Percentiles rank a stretch among this genome's conserved stretches.
Evolutionary conservation across 2,113 vertebrate species (phyloP).

Genomic region (Lophius piscatorius): DNA sequence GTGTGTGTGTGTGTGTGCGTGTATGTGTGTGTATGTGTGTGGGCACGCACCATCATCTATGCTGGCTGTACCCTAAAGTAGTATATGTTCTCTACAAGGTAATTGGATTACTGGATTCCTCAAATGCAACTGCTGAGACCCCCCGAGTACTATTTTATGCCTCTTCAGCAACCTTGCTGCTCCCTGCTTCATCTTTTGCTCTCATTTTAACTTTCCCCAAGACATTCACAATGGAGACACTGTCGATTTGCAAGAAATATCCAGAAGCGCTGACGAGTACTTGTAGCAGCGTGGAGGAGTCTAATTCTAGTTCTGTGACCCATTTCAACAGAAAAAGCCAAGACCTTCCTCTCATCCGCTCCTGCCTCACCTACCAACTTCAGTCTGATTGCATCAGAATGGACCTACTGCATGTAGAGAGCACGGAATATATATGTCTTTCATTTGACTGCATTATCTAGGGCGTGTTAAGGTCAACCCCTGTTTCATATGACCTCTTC

Average conservation of each 20-base stretch:
- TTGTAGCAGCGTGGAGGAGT: constrained; percentile 37
- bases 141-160: constrained; percentile 71
- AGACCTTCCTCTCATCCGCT: constrained; percentile 29
- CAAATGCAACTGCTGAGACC: constrained; percentile 55
- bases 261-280: constrained; percentile 55
- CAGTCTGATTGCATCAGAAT: constrained; percentile 38
- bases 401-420: not conserved
- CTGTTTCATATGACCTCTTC: constrained; percentile 29
- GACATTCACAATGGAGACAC: constrained; percentile 63
- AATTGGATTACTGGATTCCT: constrained; percentile 78
- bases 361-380: constrained; percentile 12
- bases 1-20: constrained; percentile 15
- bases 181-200: constrained; percentile 54
- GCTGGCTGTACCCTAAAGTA: constrained; percentile 63
- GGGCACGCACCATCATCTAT: constrained; percentile 52
- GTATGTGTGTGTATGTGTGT: constrained; percentile 22
- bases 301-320: constrained; percentile 66
- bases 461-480: constrained; percentile 32
- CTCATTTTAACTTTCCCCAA: constrained; percentile 67
- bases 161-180: constrained; percentile 65
- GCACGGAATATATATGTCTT: not conserved
- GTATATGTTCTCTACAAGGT: constrained; percentile 66
- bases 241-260: constrained; percentile 57
- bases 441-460: constrained; percentile 10
- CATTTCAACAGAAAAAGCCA: constrained; percentile 52